Conservation (phyloP, 2,888 invertebrate genomes). For the Ochropacha duplaris region DNA sequence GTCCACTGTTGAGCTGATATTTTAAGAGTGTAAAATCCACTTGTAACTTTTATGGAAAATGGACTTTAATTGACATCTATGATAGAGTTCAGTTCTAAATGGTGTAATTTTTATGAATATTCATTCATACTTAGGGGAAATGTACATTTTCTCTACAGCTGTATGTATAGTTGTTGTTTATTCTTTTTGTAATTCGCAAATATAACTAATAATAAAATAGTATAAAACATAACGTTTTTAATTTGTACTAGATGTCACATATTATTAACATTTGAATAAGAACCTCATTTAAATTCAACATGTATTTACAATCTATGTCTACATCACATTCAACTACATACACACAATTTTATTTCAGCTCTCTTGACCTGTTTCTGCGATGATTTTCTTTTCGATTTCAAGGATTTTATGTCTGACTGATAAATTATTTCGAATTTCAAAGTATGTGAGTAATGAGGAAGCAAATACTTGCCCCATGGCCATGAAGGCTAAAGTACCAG, state of each 20-base stretch:
- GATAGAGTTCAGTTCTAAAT: not conserved
- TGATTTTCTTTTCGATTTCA: constrained; percentile 56
- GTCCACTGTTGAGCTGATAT: not conserved
- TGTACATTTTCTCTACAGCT: not conserved
- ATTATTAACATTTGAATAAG: not conserved
- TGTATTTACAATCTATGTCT: constrained; percentile 4
- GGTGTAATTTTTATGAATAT: not conserved
- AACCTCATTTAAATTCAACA: not conserved
- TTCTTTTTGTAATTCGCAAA: constrained; percentile 60
- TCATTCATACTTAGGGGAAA: not conserved
- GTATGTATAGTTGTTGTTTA: constrained; percentile 47
- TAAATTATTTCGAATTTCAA: constrained; percentile 80
- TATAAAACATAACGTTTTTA: constrained; percentile 26
- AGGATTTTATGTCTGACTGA: constrained; percentile 62
- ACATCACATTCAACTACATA: not conserved
- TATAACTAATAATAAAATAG: constrained; percentile 50
- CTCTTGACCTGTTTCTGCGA: constrained; percentile 25
- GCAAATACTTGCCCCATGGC: constrained; percentile 77
- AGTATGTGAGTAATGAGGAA: constrained; percentile 84
- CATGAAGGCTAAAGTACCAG: constrained; percentile 71
- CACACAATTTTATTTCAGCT: not conserved
- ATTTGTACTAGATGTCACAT: not conserved
- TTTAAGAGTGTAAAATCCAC: not conserved
- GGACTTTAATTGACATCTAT: not conserved
- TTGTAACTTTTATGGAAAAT: not conserved